phyloP scores from a whole-genome alignment of 1,140 invertebrate species.

The Plodia interpunctella region DNA sequence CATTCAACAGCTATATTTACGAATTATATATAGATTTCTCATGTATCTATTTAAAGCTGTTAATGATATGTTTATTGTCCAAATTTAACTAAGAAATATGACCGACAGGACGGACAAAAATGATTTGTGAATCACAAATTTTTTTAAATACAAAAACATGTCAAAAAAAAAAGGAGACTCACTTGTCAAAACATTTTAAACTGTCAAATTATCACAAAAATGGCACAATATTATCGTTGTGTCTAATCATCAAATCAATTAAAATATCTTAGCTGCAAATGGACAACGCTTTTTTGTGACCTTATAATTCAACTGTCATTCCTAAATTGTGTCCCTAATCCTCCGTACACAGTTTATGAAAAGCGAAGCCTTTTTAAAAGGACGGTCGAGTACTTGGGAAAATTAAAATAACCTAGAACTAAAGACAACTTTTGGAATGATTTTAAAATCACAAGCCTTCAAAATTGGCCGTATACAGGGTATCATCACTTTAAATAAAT shows the following conservation, averaged over 20 bases:
- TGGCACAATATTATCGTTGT: neutral
- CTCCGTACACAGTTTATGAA: too few relatives aligned
- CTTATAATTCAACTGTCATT: neutral
- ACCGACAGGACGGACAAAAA: neutral
- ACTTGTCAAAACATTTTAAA: too few relatives aligned
- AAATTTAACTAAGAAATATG: neutral
- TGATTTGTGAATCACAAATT: neutral
- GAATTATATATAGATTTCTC: too few relatives aligned
- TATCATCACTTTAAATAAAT: neutral
- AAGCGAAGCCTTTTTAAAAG: too few relatives aligned
- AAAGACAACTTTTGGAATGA: conserved; percentile 55
- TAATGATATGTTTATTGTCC: neutral
- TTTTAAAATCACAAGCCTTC: conserved; percentile 63
- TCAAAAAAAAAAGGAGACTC: too few relatives aligned
- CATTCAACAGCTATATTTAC: too few relatives aligned
- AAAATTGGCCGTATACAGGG: conserved; percentile 21
- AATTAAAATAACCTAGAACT: conserved; percentile 18
- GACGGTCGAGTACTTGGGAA: neutral
- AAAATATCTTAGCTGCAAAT: neutral
- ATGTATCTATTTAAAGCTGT: neutral
- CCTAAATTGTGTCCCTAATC: too few relatives aligned
- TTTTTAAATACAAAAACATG: neutral
- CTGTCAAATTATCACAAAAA: neutral
- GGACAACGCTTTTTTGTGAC: neutral
- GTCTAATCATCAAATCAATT: neutral